Evolutionary conservation across 2,113 vertebrate species (phyloP).

Genomic region (Piliocolobus tephrosceles): DNA sequence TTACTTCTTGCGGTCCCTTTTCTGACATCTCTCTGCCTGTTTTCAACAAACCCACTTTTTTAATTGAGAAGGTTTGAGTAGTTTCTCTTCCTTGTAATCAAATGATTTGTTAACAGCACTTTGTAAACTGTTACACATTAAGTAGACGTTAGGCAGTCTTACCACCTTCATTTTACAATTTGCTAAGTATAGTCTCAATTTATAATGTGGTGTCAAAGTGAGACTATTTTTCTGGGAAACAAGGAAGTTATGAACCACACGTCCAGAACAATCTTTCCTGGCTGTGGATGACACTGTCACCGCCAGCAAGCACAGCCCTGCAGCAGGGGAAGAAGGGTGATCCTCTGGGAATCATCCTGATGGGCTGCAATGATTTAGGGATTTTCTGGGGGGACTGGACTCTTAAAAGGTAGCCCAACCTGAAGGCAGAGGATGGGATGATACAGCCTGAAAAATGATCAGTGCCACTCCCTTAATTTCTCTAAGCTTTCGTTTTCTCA

Average conservation of each 20-base stretch:
- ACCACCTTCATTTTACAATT: background rate
- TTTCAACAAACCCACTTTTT: background rate
- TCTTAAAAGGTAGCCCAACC: background rate
- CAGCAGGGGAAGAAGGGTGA: background rate
- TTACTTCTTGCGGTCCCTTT: background rate
- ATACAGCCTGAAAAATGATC: background rate
- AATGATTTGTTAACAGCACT: background rate
- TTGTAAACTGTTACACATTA: background rate
- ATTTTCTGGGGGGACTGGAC: background rate
- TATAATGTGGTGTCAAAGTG: background rate
- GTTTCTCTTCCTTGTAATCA: background rate
- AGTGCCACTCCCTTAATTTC: background rate
- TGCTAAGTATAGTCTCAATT: background rate
- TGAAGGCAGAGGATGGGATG: background rate
- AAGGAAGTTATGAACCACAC: background rate
- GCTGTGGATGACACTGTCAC: fast-evolving
- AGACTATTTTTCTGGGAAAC: background rate
- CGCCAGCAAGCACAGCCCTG: background rate
- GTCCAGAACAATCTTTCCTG: background rate
- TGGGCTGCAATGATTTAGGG: background rate
- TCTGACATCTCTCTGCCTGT: background rate
- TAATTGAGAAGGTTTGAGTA: background rate
- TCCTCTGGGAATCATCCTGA: background rate
- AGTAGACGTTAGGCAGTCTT: background rate
- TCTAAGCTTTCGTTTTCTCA: background rate